Evolutionary conservation across 1,140 invertebrate species (phyloP).

Genomic region (Aphaenogaster floridana): DNA sequence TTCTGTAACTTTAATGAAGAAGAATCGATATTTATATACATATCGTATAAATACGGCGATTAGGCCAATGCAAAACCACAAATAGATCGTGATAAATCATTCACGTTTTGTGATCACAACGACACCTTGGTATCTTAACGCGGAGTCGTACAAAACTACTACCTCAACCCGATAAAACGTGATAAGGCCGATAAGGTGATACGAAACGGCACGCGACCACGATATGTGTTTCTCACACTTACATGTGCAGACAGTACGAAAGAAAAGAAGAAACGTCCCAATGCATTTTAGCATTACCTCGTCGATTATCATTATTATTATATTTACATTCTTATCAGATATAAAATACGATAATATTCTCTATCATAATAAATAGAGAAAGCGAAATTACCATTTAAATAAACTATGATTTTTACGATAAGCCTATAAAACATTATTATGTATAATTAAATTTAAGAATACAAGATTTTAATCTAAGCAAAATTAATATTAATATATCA

Average conservation of each 20-base stretch:
- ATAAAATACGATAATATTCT: background rate
- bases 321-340: conserved; percentile 1
- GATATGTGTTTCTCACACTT: conserved; percentile 54
- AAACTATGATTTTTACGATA: background rate
- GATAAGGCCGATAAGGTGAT: conserved; percentile 77
- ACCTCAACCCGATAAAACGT: conserved; percentile 70
- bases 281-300: background rate
- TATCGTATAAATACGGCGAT: background rate
- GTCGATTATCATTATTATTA: background rate
- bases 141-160: conserved; percentile 50
- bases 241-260: conserved; percentile 41
- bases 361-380: background rate
- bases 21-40: background rate
- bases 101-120: conserved; percentile 55
- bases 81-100: conserved; percentile 57
- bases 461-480: background rate
- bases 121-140: conserved; percentile 61
- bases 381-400: background rate
- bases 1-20: background rate
- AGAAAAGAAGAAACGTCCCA: conserved; percentile 14
- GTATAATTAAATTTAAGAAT: background rate
- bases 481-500: background rate
- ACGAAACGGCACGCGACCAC: conserved; percentile 78
- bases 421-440: background rate
- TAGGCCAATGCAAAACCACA: background rate